These are phyloP conservation scores for Oligia latruncula DNA, from an alignment of 2,888 invertebrate species.

Conservation along the genomic window DNA sequence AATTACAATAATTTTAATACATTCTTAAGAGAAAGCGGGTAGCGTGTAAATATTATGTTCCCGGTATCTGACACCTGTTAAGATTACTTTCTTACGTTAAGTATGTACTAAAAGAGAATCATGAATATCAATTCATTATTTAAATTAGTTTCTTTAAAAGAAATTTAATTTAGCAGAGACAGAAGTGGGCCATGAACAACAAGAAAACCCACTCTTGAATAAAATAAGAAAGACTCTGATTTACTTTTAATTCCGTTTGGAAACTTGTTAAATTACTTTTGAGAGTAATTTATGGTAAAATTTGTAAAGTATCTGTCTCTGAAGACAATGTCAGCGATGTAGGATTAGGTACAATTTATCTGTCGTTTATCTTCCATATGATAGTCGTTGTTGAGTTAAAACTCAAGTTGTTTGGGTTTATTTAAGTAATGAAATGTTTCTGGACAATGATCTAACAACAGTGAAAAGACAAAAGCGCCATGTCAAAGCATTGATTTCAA, in stretches of 20 bases:
- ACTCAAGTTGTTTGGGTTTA: slow-evolving; percentile 4
- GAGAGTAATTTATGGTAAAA: slow-evolving; percentile 48
- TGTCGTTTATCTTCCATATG: slow-evolving; percentile 15
- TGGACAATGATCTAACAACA: neutral
- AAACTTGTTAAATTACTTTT: slow-evolving; percentile 55
- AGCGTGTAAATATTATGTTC: slow-evolving; percentile 4
- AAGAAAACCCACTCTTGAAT: slow-evolving; percentile 52
- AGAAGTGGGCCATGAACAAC: slow-evolving; percentile 46
- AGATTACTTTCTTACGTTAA: slow-evolving; percentile 28
- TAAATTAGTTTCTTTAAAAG: slow-evolving; percentile 56
- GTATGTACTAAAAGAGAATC: slow-evolving; percentile 23
- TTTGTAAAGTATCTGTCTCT: slow-evolving; percentile 47
- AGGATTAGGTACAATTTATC: slow-evolving; percentile 29
- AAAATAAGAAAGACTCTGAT: slow-evolving; percentile 57
- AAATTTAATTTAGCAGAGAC: slow-evolving; percentile 54
- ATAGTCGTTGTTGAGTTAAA: neutral
- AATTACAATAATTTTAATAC: neutral
- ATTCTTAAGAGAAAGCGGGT: neutral
- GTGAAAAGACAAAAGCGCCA: neutral
- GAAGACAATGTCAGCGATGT: slow-evolving; percentile 32
- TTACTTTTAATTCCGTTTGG: slow-evolving; percentile 57
- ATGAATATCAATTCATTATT: slow-evolving; percentile 56
- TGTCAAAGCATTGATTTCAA: too few species aligned
- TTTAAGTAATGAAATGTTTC: neutral
- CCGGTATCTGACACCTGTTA: slow-evolving; percentile 19